Evolutionary conservation across 2,888 invertebrate genomes (phyloP).

Genomic region (Zootermopsis nevadensis): DNA sequence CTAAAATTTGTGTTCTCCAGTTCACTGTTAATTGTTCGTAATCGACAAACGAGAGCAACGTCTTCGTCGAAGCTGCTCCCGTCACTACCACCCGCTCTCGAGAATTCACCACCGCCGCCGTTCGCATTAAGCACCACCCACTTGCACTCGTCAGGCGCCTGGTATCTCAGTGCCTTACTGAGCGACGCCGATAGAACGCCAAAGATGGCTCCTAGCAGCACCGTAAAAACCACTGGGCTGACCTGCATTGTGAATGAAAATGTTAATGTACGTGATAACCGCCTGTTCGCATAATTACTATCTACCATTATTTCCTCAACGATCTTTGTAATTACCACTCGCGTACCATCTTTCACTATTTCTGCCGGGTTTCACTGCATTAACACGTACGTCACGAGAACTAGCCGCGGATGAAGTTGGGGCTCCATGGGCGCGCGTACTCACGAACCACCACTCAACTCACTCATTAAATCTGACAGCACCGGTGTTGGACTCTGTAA

Average conservation of each 20-base stretch:
- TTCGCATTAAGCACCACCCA: slow-evolving; percentile 76
- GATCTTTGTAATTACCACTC: background rate
- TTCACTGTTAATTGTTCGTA: slow-evolving; percentile 84
- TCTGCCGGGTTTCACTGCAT: background rate
- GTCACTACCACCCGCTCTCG: slow-evolving; percentile 36
- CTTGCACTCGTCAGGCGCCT: slow-evolving; percentile 84
- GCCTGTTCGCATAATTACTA: slow-evolving; percentile 27
- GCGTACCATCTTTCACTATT: background rate
- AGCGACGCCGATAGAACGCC: slow-evolving; percentile 71
- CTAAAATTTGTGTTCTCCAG: slow-evolving; percentile 85
- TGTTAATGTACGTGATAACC: background rate
- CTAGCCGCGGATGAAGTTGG: background rate
- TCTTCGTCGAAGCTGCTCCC: slow-evolving; percentile 66
- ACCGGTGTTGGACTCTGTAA: background rate
- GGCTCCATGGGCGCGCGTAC: slow-evolving; percentile 25
- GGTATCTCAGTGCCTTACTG: slow-evolving; percentile 75
- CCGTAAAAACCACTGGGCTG: slow-evolving; percentile 70
- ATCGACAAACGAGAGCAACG: slow-evolving; percentile 78
- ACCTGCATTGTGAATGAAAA: slow-evolving; percentile 47
- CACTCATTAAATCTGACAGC: slow-evolving; percentile 54
- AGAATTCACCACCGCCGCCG: slow-evolving; percentile 49
- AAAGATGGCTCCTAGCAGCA: slow-evolving; percentile 71
- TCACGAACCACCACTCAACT: slow-evolving; percentile 59
- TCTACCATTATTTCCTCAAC: background rate
- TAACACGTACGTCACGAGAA: background rate